Evolutionary conservation across 2,797 vertebrate species (phyloP).

Genomic region (Helicolenus hilgendorfi): DNA sequence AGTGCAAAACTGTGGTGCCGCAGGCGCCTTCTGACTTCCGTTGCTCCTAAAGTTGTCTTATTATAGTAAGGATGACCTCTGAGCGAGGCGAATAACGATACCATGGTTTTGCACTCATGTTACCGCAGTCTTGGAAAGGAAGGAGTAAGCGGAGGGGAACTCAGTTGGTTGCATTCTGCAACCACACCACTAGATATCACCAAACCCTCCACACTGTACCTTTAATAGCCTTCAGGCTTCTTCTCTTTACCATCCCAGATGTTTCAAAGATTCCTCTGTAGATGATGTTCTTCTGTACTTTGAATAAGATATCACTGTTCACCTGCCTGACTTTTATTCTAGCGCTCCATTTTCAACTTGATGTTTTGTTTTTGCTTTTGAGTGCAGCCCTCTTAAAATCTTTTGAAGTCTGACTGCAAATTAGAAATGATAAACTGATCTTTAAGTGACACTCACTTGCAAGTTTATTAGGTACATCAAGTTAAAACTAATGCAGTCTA

Average conservation of each 20-base stretch:
- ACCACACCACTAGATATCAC: too few relatives aligned
- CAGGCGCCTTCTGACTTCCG: too few relatives aligned
- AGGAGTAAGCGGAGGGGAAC: too few relatives aligned
- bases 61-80: too few relatives aligned
- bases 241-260: not conserved
- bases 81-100: too few relatives aligned
- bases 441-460: not conserved
- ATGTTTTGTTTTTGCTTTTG: not conserved
- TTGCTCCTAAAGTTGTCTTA: too few relatives aligned
- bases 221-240: not conserved
- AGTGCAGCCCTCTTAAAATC: too few relatives aligned
- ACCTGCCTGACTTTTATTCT: not conserved
- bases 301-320: not conserved
- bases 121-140: too few relatives aligned
- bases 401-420: not conserved
- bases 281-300: not conserved
- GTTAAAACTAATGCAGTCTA: not conserved
- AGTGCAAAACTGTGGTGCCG: too few relatives aligned
- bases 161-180: too few relatives aligned
- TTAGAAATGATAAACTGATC: not conserved
- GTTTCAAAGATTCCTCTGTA: not conserved
- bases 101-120: too few relatives aligned
- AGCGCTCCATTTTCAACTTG: not conserved
- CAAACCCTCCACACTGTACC: too few relatives aligned
- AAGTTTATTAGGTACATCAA: not conserved